Percentiles rank a stretch among this genome's conserved stretches.
Evolutionary conservation across 2,797 vertebrate genomes (phyloP).

Genomic region (Microchirus variegatus): DNA sequence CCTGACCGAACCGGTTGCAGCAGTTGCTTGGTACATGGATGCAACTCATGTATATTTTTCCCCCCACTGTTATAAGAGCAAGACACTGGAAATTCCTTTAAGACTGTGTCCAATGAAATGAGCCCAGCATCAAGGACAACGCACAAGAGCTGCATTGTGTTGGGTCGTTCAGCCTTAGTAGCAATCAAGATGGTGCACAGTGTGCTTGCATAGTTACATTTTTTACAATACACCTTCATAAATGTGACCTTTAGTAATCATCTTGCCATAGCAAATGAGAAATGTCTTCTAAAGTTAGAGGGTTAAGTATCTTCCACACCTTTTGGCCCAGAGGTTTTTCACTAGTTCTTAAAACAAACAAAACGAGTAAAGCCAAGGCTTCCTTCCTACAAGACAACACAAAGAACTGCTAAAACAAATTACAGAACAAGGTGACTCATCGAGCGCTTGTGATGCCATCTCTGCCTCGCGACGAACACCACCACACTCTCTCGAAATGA

Average conservation of each 20-base stretch:
- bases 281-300: too few relatives aligned
- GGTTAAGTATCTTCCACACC: too few relatives aligned
- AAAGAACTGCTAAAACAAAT: neutral
- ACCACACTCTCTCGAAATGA: too few relatives aligned
- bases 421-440: neutral
- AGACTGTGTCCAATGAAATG: neutral
- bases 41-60: neutral
- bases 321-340: neutral
- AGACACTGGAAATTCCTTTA: neutral
- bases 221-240: too few relatives aligned
- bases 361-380: neutral
- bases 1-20: neutral
- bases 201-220: neutral
- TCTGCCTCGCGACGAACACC: too few relatives aligned
- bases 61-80: slow-evolving; percentile 5
- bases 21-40: neutral
- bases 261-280: too few relatives aligned
- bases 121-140: neutral
- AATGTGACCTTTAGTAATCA: too few relatives aligned
- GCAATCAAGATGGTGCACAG: neutral
- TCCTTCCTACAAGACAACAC: neutral
- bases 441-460: too few relatives aligned
- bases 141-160: neutral
- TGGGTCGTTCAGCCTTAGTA: neutral
- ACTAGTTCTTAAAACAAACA: too few relatives aligned